Evolutionary conservation across 1,140 invertebrate genomes (phyloP), one percentile per base, ranked within the genome.

Genomic region (Galleria mellonella): DNA sequence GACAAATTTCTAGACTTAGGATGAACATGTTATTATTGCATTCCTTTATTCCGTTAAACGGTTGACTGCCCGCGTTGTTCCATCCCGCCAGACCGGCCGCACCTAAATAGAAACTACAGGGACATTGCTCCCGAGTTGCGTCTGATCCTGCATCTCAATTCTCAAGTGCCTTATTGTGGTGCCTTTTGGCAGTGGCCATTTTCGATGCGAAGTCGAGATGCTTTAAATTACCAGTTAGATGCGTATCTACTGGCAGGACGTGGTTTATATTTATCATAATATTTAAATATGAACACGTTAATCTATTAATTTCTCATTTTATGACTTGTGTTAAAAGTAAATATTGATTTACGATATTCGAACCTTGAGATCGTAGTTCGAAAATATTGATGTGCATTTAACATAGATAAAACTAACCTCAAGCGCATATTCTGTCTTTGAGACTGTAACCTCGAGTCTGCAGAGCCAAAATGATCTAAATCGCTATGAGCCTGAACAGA

Each of bases 81-180:
- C 69, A 69, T 71, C 66, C 65, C 71, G 69, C 60, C 71, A 62
- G 66, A 78, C 77, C 67, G 76, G 76, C 71, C 65, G 79, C 76
- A 79, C 78, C 78, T 83, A 85, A 83, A 85, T 85, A 85, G 82
- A 82, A 83, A 85, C 81, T 68, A 60, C 76, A 85, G 75, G 81
- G 82, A 75, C 78, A 75, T 83, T 85, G 81, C 78, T 73, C 82
- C 77, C 78, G 65, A 58, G 44, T 43, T 40, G 47, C 57, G 60
- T 62, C 66, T 73, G 73, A 70, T 83, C 77, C 74, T 79, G 68
- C 61, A 60, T 59, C 59, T 52, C 40, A 32, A 47, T 51, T 69
- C 62, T 71, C 57, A 57, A 69, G 64, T 76, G 69, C 69, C 66
- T 71, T 81, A 63, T 77, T 74, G 62, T 73, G 65, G 43, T 61